Percentiles rank a stretch among this genome's conserved stretches.
These are phyloP conservation scores for Numenius arquata DNA, from an alignment of 2,113 vertebrate genomes.

Conservation along the genomic window DNA sequence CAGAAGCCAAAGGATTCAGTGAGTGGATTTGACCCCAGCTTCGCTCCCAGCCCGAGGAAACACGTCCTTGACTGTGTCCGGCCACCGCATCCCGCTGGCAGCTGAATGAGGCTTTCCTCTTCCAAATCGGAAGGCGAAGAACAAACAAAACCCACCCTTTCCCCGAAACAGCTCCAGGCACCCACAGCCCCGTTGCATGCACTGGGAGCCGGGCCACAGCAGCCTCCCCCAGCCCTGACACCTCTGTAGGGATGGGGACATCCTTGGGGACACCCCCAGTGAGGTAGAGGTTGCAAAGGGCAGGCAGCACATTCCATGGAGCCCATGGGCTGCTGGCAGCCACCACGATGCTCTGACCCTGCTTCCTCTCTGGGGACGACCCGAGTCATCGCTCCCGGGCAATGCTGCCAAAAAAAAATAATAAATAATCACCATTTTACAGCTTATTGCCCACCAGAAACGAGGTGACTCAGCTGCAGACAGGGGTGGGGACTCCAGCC, in stretches of 20 bases:
- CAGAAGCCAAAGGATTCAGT: fast-evolving
- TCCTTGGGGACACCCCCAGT: not conserved
- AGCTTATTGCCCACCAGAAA: not conserved
- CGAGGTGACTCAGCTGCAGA: not conserved
- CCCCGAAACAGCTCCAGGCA: not conserved
- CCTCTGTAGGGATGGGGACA: not conserved
- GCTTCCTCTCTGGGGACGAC: not conserved
- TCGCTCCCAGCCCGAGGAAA: not conserved
- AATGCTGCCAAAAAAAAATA: not conserved
- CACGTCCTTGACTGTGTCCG: not conserved
- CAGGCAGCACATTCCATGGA: fast-evolving
- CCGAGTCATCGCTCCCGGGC: fast-evolving
- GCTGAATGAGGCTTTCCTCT: not conserved
- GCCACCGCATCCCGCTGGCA: not conserved
- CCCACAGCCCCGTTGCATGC: fast-evolving
- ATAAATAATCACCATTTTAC: not conserved
- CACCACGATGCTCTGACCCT: fast-evolving
- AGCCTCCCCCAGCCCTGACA: not conserved
- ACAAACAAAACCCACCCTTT: constrained; percentile 28
- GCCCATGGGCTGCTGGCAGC: not conserved
- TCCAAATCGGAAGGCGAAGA: constrained; percentile 2
- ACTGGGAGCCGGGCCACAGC: fast-evolving
- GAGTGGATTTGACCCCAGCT: not conserved
- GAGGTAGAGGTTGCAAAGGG: not conserved
- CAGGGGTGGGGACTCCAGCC: not conserved